These are phyloP conservation scores for Samia ricini DNA, from an alignment of 1,140 invertebrate genomes.

Conservation along the genomic window DNA sequence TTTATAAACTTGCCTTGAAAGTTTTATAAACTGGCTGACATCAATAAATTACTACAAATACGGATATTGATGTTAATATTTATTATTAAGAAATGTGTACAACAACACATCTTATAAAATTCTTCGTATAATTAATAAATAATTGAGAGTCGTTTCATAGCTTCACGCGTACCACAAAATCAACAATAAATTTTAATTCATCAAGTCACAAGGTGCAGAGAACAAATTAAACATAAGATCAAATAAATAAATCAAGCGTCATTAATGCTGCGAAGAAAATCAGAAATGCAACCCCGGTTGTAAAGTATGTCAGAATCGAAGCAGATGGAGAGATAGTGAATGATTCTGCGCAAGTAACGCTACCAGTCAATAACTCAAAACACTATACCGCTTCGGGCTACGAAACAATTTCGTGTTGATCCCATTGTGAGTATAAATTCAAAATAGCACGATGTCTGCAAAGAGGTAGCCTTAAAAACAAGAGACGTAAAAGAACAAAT, in stretches of 20 bases:
- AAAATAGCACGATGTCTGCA: conserved; percentile 31
- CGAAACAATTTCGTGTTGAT: conserved; percentile 46
- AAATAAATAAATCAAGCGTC: conserved; percentile 35
- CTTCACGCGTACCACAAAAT: neutral
- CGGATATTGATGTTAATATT: too few relatives aligned
- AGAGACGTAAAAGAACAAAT: conserved; percentile 24
- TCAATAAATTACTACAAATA: too few relatives aligned
- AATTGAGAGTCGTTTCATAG: neutral
- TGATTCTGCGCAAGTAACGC: conserved; percentile 44
- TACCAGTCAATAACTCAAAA: conserved; percentile 50
- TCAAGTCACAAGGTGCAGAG: conserved; percentile 9
- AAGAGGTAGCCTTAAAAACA: conserved; percentile 40
- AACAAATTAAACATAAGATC: conserved; percentile 29
- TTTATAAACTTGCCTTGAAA: too few relatives aligned
- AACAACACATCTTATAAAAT: neutral
- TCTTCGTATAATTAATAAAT: neutral
- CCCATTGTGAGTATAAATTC: conserved; percentile 52
- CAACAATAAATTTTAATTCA: conserved; percentile 6
- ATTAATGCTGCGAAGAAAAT: conserved; percentile 34
- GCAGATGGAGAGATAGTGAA: conserved; percentile 55
- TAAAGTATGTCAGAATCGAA: conserved; percentile 50
- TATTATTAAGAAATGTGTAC: neutral
- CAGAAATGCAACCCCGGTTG: conserved; percentile 41
- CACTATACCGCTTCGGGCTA: conserved; percentile 40
- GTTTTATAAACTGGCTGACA: too few relatives aligned